These are phyloP conservation scores for Saguinus oedipus DNA, from an alignment of 2,797 vertebrate genomes.

Conservation along the genomic window DNA sequence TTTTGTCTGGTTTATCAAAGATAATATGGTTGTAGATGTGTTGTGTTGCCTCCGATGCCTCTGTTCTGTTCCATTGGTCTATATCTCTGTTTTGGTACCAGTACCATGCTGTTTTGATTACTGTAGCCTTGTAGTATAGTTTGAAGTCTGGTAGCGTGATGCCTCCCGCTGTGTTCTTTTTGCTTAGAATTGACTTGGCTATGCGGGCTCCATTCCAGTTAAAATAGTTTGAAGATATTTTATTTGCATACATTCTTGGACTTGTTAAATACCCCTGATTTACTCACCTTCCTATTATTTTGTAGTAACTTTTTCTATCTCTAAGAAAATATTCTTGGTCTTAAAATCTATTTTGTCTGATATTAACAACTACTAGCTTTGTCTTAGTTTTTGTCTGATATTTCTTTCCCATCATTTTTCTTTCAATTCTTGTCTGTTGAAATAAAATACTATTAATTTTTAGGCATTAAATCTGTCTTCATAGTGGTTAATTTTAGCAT, in stretches of 20 bases:
- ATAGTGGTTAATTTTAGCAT: background rate
- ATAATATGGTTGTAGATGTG: too few species aligned
- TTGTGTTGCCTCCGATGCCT: too few species aligned
- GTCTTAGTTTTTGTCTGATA: background rate
- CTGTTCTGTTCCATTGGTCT: too few species aligned
- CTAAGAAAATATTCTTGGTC: background rate
- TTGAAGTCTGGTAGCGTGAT: too few species aligned
- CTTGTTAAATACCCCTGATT: background rate
- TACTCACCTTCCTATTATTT: background rate
- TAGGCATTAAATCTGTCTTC: background rate
- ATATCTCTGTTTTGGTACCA: too few species aligned
- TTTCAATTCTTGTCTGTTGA: background rate
- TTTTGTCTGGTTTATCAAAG: too few species aligned
- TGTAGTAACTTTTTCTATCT: background rate
- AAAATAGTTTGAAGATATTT: background rate
- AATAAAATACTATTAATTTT: background rate
- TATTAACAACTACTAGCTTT: background rate
- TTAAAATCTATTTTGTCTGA: background rate
- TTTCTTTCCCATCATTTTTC: background rate
- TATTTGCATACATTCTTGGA: background rate
- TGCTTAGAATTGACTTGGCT: too few species aligned
- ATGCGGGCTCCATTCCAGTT: too few species aligned
- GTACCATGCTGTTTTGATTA: too few species aligned
- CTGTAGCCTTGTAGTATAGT: too few species aligned
- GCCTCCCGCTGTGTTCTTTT: too few species aligned